phyloP scores from a whole-genome alignment of 2,888 invertebrate species.

The Malacosoma neustria region DNA sequence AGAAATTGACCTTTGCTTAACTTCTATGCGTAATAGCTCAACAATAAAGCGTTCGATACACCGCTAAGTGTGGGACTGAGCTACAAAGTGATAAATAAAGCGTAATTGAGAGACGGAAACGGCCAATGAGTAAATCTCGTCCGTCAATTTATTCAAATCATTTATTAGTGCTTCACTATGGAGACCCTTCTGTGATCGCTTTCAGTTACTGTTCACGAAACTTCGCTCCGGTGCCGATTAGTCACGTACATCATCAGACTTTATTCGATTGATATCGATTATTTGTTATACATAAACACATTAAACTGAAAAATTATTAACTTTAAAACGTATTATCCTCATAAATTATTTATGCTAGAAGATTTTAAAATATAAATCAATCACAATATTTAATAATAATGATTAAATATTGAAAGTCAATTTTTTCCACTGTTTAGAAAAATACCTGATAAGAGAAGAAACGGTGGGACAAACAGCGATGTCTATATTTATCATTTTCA shows the following conservation, averaged over 20 bases:
- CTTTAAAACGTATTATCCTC: too few species aligned
- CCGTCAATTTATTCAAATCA: conserved; percentile 76
- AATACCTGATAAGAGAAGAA: too few species aligned
- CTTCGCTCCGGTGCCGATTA: conserved; percentile 49
- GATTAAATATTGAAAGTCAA: too few species aligned
- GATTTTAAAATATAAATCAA: too few species aligned
- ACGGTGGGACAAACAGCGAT: too few species aligned
- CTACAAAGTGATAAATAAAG: conserved; percentile 73
- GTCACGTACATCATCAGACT: conserved; percentile 24
- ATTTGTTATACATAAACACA: too few species aligned
- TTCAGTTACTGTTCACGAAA: conserved; percentile 58
- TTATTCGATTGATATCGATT: conserved; percentile 31
- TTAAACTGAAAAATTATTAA: too few species aligned
- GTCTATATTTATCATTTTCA: too few species aligned
- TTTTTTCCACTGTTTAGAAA: too few species aligned
- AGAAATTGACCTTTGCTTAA: conserved; percentile 5
- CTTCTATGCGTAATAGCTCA: conserved; percentile 19
- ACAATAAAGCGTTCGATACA: conserved; percentile 21
- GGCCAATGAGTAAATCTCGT: conserved; percentile 75
- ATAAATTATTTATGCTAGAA: too few species aligned
- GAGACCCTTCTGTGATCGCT: conserved; percentile 68
- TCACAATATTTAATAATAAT: too few species aligned
- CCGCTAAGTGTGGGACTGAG: conserved; percentile 29
- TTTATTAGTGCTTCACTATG: conserved; percentile 73
- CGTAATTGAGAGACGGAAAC: conserved; percentile 74